These are phyloP conservation scores for Tetramorium parvispinum DNA, from an alignment of 1,140 invertebrate species.

Conservation along the genomic window DNA sequence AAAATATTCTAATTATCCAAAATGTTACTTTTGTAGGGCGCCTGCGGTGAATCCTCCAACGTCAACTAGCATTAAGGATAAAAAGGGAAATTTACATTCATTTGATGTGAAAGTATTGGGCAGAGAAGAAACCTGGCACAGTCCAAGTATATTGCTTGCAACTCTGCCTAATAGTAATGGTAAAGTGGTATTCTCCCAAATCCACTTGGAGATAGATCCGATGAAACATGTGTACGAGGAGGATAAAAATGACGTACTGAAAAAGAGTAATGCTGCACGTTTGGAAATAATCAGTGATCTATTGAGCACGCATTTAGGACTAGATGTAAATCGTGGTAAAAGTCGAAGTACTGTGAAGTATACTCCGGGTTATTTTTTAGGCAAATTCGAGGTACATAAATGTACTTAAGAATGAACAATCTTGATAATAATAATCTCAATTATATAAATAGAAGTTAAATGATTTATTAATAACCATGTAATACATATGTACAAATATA, in stretches of 20 bases:
- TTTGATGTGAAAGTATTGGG: conserved; percentile 92
- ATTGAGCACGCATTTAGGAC: conserved; percentile 87
- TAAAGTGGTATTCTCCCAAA: conserved; percentile 92
- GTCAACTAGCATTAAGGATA: conserved; percentile 87
- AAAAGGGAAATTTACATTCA: conserved; percentile 89
- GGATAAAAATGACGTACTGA: conserved; percentile 87
- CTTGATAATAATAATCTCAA: background rate
- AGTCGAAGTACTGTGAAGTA: conserved; percentile 79
- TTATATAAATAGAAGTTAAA: background rate
- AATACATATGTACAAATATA: background rate
- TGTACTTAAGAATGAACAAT: conserved; percentile 57
- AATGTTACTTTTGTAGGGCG: conserved; percentile 16
- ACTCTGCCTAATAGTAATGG: conserved; percentile 88
- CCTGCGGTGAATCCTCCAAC: conserved; percentile 80
- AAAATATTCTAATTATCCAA: background rate
- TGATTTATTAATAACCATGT: background rate
- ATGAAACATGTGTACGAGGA: conserved; percentile 87
- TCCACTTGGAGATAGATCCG: conserved; percentile 87
- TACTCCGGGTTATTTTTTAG: conserved; percentile 91
- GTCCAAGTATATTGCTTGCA: conserved; percentile 92
- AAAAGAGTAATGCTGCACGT: conserved; percentile 88
- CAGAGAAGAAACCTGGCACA: conserved; percentile 94
- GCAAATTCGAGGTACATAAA: conserved; percentile 89
- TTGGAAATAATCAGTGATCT: conserved; percentile 93
- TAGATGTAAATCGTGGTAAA: conserved; percentile 86